phyloP scores from a whole-genome alignment of 2,113 vertebrate species.

The Pyrgilauda ruficollis region DNA sequence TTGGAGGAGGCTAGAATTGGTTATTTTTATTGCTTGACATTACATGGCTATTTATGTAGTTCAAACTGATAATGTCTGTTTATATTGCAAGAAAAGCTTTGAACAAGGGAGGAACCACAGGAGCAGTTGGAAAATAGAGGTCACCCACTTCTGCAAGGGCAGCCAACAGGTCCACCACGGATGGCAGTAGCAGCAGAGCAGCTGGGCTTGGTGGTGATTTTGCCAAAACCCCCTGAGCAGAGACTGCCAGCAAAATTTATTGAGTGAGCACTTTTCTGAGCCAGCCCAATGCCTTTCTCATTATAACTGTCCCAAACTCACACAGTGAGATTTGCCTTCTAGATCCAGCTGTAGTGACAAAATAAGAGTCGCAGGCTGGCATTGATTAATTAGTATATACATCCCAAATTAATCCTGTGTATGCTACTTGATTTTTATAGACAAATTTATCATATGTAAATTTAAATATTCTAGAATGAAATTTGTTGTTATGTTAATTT shows the following conservation, averaged over 20 bases:
- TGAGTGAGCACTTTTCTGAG: neutral
- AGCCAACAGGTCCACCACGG: neutral
- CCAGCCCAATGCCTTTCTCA: neutral
- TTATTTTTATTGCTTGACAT: neutral
- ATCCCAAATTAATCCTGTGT: neutral
- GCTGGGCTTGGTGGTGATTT: neutral
- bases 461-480: neutral
- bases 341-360: neutral
- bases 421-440: neutral
- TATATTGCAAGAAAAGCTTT: neutral
- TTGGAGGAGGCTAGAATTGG: neutral
- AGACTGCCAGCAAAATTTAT: neutral
- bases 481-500: neutral
- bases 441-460: neutral
- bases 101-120: rapidly evolving
- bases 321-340: neutral
- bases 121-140: neutral
- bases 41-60: neutral
- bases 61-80: neutral
- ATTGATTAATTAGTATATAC: neutral
- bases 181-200: neutral
- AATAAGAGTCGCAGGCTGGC: neutral
- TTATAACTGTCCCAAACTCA: neutral
- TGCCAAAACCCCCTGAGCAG: neutral
- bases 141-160: neutral